A percentile compares a stretch with the other conserved stretches of the same genome.
phyloP scores from a whole-genome alignment of 2,797 vertebrate genomes.

The Crenichthys baileyi region DNA sequence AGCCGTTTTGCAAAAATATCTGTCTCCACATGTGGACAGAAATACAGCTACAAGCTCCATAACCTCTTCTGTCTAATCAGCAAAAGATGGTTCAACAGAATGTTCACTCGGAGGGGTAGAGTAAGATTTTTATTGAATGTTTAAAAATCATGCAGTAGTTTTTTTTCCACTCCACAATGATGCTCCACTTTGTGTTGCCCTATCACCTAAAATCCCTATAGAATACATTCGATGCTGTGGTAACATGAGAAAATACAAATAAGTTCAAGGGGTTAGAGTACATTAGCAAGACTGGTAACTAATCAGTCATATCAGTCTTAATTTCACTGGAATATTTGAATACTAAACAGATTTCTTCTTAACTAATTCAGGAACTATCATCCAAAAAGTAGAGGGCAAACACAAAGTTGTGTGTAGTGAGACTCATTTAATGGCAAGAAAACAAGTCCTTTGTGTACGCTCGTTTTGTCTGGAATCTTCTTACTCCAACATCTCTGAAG shows the following conservation, averaged over 20 bases:
- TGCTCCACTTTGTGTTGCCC: not conserved
- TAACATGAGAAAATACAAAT: not conserved
- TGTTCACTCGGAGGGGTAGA: too few species aligned
- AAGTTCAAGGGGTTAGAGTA: not conserved
- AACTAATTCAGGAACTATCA: conserved; percentile 2
- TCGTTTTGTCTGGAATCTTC: conserved; percentile 4
- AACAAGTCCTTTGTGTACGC: conserved; percentile 5
- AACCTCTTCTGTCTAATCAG: too few species aligned
- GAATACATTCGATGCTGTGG: not conserved
- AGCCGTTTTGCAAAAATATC: not conserved
- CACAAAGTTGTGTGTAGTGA: not conserved
- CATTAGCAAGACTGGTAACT: too few species aligned
- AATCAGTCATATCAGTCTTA: not conserved
- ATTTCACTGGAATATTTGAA: not conserved
- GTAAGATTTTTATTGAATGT: too few species aligned
- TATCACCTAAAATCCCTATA: not conserved
- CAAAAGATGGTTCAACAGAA: too few species aligned
- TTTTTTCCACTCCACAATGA: not conserved
- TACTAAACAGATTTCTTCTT: not conserved
- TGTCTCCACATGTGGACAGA: not conserved
- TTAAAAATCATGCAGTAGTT: too few species aligned
- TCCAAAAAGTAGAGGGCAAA: not conserved
- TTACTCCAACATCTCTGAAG: not conserved
- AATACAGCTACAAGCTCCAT: too few species aligned
- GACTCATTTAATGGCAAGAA: not conserved